A percentile compares a stretch with the other conserved stretches of the same genome.
Conservation (phyloP, 2,113 vertebrate species). For the Lophura nycthemera region DNA sequence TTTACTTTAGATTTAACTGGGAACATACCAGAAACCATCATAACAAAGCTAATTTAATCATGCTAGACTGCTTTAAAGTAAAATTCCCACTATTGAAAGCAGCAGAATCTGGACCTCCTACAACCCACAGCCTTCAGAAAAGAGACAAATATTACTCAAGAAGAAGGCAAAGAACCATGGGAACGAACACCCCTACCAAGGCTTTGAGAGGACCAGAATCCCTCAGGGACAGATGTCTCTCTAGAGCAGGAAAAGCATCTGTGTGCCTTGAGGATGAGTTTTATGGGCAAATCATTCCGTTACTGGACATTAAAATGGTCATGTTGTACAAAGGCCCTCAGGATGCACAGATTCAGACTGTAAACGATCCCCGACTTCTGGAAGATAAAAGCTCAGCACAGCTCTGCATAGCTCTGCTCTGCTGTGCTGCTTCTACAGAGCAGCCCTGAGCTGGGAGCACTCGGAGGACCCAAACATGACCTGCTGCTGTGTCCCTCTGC, state of each 20-base stretch:
- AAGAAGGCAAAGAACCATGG: neutral
- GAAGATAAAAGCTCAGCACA: neutral
- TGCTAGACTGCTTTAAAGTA: neutral
- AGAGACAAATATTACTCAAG: neutral
- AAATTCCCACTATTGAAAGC: neutral
- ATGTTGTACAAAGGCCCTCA: neutral
- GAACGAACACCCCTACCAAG: neutral
- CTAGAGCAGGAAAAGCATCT: neutral
- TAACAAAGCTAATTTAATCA: neutral
- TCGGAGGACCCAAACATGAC: rapidly evolving
- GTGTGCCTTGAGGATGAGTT: neutral
- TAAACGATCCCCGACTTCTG: neutral
- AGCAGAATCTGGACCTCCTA: neutral
- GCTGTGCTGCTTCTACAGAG: neutral
- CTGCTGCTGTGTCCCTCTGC: neutral
- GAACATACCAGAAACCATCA: neutral
- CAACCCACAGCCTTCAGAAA: neutral
- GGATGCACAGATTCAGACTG: neutral
- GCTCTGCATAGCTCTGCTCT: neutral
- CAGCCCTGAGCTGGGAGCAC: neutral
- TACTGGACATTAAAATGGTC: neutral
- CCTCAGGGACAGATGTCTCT: neutral
- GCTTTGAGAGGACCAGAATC: neutral
- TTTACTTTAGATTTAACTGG: neutral
- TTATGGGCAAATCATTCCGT: neutral